Base-by-base conservation (phyloP, 2,797 vertebrate genomes). In the Cossypha heuglini region DNA sequence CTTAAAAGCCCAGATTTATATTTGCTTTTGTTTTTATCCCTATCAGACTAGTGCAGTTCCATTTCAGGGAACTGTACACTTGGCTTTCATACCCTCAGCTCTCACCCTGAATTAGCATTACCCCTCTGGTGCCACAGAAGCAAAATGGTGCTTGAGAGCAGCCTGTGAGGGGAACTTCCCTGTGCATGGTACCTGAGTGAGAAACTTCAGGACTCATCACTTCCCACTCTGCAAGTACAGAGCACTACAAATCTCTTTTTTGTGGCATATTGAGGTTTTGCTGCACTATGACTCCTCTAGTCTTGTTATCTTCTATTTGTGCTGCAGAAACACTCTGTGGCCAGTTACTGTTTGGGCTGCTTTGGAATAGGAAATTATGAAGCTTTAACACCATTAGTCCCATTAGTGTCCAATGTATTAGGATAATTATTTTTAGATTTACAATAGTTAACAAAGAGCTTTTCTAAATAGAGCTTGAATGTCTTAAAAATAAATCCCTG, bases 401-500 rank as follows among this genome's bases (percentile, higher is more conserved):
- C 37, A 69, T 95, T 94, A 91, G 90, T 97, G 62, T 90, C 94
- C 94, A 90, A 77, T 80, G 71, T 92, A 79, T 92, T 91, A 97
- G 84, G 61, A 96, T 95, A 95, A 94, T 96, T 96, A 93, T 97
- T 97, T 97, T 95, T 79, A 94, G 95, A 96, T 95, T 97, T 97
- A 96, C 73, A 96, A 74, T 97, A 97, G 74, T 96, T 97, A 97
- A 90, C 92, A 96, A 96, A 96, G 93, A 95, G 79, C 90, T 97
- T 97, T 97, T 97, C 97, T 97, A 98, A 98, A 97, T 96, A 97
- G 97, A 97, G 80, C 89, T 95, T 96, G 93, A 97, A 97, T 73
- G 94, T 96, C 96, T 98, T 98, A 97, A 98, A 98, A 98, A 98
- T 98, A 98, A 97, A 97, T 96, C 93, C 22, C 93, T 29, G 73